These are phyloP conservation scores for Probaryconus sp. DNA, from an alignment of 1,140 invertebrate genomes.

Conservation along the genomic window DNA sequence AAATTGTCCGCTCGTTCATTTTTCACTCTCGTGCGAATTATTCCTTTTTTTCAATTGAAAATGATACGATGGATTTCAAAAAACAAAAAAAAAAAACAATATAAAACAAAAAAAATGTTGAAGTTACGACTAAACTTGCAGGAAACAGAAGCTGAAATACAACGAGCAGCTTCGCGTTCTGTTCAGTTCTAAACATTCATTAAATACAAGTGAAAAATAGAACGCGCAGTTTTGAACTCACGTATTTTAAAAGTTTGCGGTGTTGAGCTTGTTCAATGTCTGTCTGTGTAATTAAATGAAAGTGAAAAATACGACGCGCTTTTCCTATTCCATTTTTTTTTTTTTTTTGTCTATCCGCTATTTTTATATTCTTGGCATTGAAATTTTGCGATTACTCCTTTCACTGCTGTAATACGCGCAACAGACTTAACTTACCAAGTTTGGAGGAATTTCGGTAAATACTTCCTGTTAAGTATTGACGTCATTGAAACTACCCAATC, in stretches of 20 bases:
- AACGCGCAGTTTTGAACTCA: conserved; percentile 26
- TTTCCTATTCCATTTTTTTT: conserved; percentile 9
- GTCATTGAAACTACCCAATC: conserved; percentile 8
- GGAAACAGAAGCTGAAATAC: conserved; percentile 22
- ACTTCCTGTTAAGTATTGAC: not conserved
- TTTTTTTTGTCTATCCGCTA: too few relatives aligned
- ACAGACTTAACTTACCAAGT: conserved; percentile 24
- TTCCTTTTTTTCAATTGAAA: too few relatives aligned
- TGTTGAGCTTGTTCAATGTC: conserved; percentile 14
- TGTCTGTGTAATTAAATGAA: conserved; percentile 19
- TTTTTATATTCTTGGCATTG: not conserved
- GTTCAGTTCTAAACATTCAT: conserved; percentile 29
- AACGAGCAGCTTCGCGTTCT: conserved; percentile 9
- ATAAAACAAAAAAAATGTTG: too few relatives aligned
- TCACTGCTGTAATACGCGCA: conserved; percentile 16
- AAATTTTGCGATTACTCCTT: conserved; percentile 3
- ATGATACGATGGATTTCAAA: conserved; percentile 2
- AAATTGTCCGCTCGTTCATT: too few relatives aligned
- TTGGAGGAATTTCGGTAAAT: conserved; percentile 25
- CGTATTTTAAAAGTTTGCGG: conserved; percentile 32
- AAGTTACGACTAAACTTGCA: conserved; percentile 7
- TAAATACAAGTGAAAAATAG: conserved; percentile 35
- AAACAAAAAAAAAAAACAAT: too few relatives aligned
- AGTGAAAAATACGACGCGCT: conserved; percentile 3
- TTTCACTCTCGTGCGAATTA: too few relatives aligned